Conservation (phyloP, 2,113 vertebrate species). For the Actinemys pallida region DNA sequence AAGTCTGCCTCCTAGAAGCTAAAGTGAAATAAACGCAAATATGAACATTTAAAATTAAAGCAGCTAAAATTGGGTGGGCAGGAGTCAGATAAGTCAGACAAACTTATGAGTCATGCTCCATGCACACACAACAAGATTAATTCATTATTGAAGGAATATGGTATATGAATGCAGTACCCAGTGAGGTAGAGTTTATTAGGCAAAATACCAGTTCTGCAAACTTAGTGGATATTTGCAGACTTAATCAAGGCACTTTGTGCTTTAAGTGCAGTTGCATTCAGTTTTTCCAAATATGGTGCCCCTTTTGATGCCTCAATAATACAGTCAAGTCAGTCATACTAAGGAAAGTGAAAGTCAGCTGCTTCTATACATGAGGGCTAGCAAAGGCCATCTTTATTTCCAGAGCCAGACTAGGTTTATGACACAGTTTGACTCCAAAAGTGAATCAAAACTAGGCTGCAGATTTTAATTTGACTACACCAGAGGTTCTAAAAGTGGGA, state of each 20-base stretch:
- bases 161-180: conserved; percentile 13
- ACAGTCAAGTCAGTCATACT: conserved; percentile 1
- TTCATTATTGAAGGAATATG: background rate
- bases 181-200: conserved; percentile 27
- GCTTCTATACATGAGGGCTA: background rate
- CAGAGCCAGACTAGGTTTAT: background rate
- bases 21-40: background rate
- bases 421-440: background rate
- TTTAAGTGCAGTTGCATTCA: background rate
- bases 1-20: conserved; percentile 12
- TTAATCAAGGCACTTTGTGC: conserved; percentile 2
- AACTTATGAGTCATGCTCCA: background rate
- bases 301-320: background rate
- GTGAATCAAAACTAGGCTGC: background rate
- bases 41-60: background rate
- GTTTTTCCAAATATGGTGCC: background rate
- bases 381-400: background rate
- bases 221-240: conserved; percentile 21
- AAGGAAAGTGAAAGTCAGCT: background rate
- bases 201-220: conserved; percentile 9
- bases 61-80: background rate
- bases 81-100: background rate
- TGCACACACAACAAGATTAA: background rate
- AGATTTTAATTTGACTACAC: background rate
- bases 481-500: no score